These are phyloP conservation scores for Ceramica pisi DNA, from an alignment of 2,888 invertebrate genomes.

Conservation along the genomic window DNA sequence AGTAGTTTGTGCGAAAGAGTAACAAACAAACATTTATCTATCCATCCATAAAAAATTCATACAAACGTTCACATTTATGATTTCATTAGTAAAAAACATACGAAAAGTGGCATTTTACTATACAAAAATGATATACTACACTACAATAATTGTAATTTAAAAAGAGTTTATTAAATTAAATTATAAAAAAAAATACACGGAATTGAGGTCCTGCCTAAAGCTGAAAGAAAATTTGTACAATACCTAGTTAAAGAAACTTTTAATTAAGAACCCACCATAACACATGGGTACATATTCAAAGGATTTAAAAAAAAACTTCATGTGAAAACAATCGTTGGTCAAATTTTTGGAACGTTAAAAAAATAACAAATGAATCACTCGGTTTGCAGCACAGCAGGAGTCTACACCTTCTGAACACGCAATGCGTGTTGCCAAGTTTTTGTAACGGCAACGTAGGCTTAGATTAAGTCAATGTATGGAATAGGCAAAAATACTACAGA, in stretches of 20 bases:
- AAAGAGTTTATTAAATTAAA: no score
- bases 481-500: conserved; percentile 12
- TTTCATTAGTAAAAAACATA: no score
- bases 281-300: background rate
- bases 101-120: no score
- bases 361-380: conserved; percentile 50
- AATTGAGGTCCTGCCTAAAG: background rate
- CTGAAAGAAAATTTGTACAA: background rate
- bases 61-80: no score
- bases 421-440: conserved; percentile 83
- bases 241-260: background rate
- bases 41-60: no score
- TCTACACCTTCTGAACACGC: conserved; percentile 75
- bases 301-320: background rate
- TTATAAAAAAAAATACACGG: no score
- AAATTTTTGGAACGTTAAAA: conserved; percentile 22
- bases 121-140: no score
- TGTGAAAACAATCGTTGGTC: background rate
- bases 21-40: no score
- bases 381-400: conserved; percentile 49
- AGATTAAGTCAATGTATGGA: conserved; percentile 50
- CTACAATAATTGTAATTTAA: no score
- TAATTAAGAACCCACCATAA: background rate
- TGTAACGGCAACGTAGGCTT: conserved; percentile 47
- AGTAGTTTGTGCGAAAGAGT: no score